These are phyloP conservation scores for Muscicapa adusta DNA, from an alignment of 2,113 vertebrate species.

Conservation along the genomic window DNA sequence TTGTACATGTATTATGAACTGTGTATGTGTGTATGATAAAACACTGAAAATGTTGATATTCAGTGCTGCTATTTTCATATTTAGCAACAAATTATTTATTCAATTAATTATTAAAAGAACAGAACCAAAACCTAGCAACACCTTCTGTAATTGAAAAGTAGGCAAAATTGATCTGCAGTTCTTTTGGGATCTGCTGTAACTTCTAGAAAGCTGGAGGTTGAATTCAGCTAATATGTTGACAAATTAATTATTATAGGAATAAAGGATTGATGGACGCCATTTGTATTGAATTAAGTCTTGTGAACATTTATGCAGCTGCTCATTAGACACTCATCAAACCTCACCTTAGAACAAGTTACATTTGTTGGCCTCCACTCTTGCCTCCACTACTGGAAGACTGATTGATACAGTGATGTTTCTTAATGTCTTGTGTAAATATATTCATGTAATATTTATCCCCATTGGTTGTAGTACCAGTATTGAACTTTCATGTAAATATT, in stretches of 20 bases:
- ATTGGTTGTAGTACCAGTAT: background rate
- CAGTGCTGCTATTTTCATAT: background rate
- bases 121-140: background rate
- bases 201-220: background rate
- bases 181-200: background rate
- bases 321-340: background rate
- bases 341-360: background rate
- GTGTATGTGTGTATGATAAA: background rate
- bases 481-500: background rate
- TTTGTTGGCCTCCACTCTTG: background rate
- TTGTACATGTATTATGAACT: background rate
- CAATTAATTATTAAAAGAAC: background rate
- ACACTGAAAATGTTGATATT: background rate
- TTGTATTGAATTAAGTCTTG: background rate
- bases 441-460: background rate
- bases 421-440: background rate
- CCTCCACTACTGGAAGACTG: background rate
- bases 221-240: background rate
- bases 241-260: background rate
- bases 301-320: background rate
- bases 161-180: background rate
- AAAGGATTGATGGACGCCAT: background rate
- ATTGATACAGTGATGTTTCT: background rate
- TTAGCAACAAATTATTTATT: background rate
- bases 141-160: background rate